Percentiles rank a stretch among this genome's conserved stretches.
Conservation (phyloP, 1,140 invertebrate genomes). For the Anastatus disparis region DNA sequence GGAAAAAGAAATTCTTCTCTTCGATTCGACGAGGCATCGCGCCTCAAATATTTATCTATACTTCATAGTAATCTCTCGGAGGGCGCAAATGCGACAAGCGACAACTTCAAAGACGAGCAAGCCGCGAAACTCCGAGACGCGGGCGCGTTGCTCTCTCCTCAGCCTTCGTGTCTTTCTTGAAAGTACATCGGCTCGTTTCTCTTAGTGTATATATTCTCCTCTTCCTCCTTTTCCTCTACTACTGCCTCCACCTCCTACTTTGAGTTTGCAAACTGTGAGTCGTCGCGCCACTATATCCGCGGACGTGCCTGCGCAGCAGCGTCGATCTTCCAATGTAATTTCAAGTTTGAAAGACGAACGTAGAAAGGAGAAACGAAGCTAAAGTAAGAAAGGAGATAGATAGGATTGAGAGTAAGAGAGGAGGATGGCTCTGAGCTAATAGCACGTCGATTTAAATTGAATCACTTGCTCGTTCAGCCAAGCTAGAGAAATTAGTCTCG, state of each 20-base stretch:
- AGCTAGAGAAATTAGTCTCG: slow-evolving; percentile 20
- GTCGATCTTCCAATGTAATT: slow-evolving; percentile 27
- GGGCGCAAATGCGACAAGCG: not conserved
- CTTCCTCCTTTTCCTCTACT: too few relatives aligned
- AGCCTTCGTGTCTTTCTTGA: too few relatives aligned
- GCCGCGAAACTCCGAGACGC: slow-evolving; percentile 1
- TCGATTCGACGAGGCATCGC: too few relatives aligned
- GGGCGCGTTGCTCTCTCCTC: slow-evolving; percentile 8
- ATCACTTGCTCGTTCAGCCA: not conserved
- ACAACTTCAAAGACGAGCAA: too few relatives aligned
- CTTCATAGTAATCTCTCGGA: slow-evolving; percentile 15
- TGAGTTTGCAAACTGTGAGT: slow-evolving; percentile 21
- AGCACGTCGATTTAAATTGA: slow-evolving; percentile 26
- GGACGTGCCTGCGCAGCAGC: not conserved
- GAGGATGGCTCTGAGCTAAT: slow-evolving; percentile 17
- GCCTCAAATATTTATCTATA: slow-evolving; percentile 33
- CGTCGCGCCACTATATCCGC: slow-evolving; percentile 1
- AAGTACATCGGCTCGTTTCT: not conserved
- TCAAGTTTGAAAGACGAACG: slow-evolving; percentile 29
- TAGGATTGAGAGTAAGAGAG: not conserved
- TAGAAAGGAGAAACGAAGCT: too few relatives aligned
- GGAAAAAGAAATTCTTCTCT: too few relatives aligned
- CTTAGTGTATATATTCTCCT: too few relatives aligned
- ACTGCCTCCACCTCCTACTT: too few relatives aligned
- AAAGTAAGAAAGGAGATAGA: too few relatives aligned